phyloP scores from a whole-genome alignment of 2,797 vertebrate species.

The Prionace glauca region DNA sequence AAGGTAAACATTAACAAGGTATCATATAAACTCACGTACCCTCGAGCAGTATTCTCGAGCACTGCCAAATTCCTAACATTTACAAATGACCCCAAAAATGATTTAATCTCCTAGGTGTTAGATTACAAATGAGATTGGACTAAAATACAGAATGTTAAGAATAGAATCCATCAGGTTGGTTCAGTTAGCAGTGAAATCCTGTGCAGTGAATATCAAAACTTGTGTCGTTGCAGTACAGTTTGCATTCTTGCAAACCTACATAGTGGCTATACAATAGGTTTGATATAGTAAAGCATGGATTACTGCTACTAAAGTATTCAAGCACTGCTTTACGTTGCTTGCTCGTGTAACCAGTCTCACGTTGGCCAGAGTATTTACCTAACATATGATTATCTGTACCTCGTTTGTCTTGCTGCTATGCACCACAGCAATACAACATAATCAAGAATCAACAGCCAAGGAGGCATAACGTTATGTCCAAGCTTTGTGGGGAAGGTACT shows the following conservation, averaged over 20 bases:
- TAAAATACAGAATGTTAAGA: neutral
- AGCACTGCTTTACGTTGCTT: neutral
- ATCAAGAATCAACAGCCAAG: neutral
- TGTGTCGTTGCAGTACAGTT: too few relatives aligned
- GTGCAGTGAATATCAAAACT: neutral
- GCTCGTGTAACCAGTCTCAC: neutral
- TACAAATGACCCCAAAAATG: neutral
- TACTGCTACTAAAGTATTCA: neutral
- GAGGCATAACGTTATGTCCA: neutral
- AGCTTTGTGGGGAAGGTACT: neutral
- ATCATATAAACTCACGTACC: neutral
- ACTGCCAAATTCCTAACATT: neutral
- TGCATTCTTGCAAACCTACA: neutral
- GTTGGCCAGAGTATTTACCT: neutral
- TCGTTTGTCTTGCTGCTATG: neutral
- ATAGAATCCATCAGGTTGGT: neutral
- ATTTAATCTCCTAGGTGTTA: neutral
- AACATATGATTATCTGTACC: neutral
- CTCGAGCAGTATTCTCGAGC: neutral
- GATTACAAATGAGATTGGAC: neutral
- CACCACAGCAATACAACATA: neutral
- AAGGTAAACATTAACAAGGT: slow-evolving; percentile 17
- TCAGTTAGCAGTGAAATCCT: neutral
- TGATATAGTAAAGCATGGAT: neutral
- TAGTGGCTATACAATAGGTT: neutral